These are phyloP conservation scores for Erythrocercus mccallii DNA, from an alignment of 2,113 vertebrate species.

Conservation along the genomic window DNA sequence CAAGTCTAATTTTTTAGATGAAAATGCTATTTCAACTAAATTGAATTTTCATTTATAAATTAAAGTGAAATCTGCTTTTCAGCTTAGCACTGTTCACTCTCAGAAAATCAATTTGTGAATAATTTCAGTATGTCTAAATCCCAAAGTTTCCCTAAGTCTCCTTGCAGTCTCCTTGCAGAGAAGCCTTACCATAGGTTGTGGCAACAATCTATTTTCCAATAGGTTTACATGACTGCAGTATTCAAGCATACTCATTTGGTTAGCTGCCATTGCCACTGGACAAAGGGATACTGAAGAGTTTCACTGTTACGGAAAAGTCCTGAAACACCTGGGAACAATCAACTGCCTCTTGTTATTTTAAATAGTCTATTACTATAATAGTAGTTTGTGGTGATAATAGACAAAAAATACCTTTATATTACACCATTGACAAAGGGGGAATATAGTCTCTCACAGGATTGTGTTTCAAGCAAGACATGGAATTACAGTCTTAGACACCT, in stretches of 20 bases:
- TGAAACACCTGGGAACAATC: background rate
- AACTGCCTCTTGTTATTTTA: background rate
- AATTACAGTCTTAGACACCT: background rate
- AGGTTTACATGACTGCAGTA: rapidly evolving
- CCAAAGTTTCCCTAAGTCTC: background rate
- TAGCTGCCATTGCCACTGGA: background rate
- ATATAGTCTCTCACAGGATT: background rate
- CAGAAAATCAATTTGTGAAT: background rate
- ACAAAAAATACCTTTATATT: background rate
- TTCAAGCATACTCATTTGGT: rapidly evolving
- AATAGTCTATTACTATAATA: rapidly evolving
- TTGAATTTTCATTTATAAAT: background rate
- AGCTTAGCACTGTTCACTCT: background rate
- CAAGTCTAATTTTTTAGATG: background rate
- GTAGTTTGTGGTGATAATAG: background rate
- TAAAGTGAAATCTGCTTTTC: background rate
- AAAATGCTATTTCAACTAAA: background rate
- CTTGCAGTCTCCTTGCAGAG: background rate
- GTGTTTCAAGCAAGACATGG: background rate
- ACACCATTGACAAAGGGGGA: background rate
- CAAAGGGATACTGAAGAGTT: background rate
- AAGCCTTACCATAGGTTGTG: background rate
- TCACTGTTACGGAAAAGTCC: background rate
- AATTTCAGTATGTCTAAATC: background rate
- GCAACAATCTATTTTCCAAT: background rate